Percentiles rank a stretch among this genome's conserved stretches.
Evolutionary conservation across 2,113 vertebrate species (phyloP).

Genomic region (Triplophysa siluroides): DNA sequence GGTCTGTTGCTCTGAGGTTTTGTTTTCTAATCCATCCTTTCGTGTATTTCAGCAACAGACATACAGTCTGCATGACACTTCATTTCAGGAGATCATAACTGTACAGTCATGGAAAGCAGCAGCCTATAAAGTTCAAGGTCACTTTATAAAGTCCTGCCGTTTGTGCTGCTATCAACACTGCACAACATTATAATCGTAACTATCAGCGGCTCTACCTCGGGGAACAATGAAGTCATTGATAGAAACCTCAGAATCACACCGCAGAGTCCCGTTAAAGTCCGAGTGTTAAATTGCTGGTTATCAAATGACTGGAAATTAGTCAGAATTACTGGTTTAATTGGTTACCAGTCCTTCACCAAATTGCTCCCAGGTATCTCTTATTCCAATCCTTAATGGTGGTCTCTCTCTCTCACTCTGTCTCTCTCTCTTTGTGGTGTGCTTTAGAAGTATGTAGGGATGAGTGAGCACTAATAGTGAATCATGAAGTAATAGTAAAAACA

Average conservation of each 20-base stretch:
- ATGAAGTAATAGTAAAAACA: too few relatives aligned
- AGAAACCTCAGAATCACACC: constrained; percentile 43
- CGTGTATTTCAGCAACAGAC: background rate
- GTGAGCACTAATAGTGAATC: background rate
- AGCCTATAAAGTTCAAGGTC: constrained; percentile 16
- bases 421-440: background rate
- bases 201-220: constrained; percentile 23
- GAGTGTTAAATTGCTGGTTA: constrained; percentile 50
- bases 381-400: constrained; percentile 21
- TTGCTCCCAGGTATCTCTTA: constrained; percentile 50
- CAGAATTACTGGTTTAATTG: constrained; percentile 53
- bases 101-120: background rate
- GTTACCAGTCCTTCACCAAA: constrained; percentile 47
- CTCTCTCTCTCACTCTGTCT: too few relatives aligned
- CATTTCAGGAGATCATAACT: constrained; percentile 19
- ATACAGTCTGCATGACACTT: constrained; percentile 21
- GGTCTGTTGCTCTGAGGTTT: background rate
- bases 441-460: background rate
- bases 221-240: constrained; percentile 51
- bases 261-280: constrained; percentile 25
- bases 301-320: constrained; percentile 46
- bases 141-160: background rate
- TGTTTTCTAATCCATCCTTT: background rate
- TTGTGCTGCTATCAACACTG: background rate
- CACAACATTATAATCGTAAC: constrained; percentile 24